Evolutionary conservation across 2,113 vertebrate species (phyloP).

Genomic region (Cettia cetti): DNA sequence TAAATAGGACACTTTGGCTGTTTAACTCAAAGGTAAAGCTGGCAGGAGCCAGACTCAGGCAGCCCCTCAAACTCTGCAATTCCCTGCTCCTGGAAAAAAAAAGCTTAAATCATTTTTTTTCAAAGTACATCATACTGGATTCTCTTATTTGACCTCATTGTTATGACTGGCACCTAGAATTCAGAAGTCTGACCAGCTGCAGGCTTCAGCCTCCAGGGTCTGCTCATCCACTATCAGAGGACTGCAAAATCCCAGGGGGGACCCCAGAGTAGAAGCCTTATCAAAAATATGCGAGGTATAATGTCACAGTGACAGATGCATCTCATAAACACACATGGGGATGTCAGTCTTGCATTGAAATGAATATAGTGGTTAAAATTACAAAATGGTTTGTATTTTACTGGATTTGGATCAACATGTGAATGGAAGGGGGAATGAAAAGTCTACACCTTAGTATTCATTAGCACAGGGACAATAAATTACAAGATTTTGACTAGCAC

Average conservation of each 20-base stretch:
- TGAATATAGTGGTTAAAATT: neutral
- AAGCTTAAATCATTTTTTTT: neutral
- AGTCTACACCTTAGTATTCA: neutral
- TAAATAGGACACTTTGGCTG: slow-evolving; percentile 11
- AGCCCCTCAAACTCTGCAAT: neutral
- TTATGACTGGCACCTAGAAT: neutral
- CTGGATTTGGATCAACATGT: neutral
- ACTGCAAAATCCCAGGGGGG: neutral
- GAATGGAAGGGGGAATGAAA: neutral
- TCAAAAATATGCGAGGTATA: neutral
- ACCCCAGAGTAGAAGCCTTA: neutral
- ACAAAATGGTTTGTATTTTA: neutral
- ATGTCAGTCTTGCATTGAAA: neutral
- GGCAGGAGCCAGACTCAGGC: neutral
- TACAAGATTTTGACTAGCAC: slow-evolving; percentile 9
- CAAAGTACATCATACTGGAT: neutral
- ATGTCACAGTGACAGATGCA: neutral
- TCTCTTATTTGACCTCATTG: neutral
- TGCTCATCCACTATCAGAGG: neutral
- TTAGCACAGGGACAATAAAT: slow-evolving; percentile 19
- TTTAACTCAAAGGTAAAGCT: neutral
- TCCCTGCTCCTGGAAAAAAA: neutral
- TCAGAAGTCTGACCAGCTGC: neutral
- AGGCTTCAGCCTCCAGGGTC: neutral
- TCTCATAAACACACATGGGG: neutral